These are phyloP conservation scores for Folsomia manolachei DNA, from an alignment of 2,888 invertebrate genomes.

Conservation along the genomic window DNA sequence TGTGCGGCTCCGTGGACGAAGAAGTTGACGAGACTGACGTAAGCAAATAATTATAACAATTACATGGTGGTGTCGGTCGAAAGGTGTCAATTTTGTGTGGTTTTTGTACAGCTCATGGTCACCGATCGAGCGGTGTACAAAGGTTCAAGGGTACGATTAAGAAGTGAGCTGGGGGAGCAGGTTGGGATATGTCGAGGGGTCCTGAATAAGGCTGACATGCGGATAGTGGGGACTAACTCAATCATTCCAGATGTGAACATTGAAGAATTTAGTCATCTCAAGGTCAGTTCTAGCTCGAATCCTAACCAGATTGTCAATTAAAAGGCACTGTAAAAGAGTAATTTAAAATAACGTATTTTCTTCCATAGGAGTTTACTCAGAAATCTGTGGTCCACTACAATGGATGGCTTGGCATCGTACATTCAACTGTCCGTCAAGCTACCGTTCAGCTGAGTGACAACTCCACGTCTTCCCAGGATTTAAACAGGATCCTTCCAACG, in stretches of 20 bases:
- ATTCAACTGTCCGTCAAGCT: not conserved
- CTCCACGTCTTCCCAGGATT: not conserved
- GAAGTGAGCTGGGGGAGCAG: not conserved
- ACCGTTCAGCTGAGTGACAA: not conserved
- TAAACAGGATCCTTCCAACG: not conserved
- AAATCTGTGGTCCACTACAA: constrained; percentile 9
- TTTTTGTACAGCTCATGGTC: not conserved
- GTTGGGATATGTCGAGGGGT: not conserved
- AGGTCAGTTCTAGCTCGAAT: not conserved
- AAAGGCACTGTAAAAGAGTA: too few relatives aligned
- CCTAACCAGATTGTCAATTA: too few relatives aligned
- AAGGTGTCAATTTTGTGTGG: too few relatives aligned
- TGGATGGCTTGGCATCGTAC: constrained; percentile 1
- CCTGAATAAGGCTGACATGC: not conserved
- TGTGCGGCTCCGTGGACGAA: not conserved
- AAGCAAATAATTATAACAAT: too few relatives aligned
- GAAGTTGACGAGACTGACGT: not conserved
- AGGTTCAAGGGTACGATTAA: not conserved
- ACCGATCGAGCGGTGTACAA: not conserved
- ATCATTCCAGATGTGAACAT: not conserved
- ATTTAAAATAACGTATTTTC: too few relatives aligned
- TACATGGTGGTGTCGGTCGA: not conserved
- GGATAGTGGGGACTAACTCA: not conserved
- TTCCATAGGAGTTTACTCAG: not conserved
- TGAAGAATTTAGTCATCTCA: not conserved